phyloP scores from a whole-genome alignment of 2,797 vertebrate genomes.

The Margarornis squamiger region DNA sequence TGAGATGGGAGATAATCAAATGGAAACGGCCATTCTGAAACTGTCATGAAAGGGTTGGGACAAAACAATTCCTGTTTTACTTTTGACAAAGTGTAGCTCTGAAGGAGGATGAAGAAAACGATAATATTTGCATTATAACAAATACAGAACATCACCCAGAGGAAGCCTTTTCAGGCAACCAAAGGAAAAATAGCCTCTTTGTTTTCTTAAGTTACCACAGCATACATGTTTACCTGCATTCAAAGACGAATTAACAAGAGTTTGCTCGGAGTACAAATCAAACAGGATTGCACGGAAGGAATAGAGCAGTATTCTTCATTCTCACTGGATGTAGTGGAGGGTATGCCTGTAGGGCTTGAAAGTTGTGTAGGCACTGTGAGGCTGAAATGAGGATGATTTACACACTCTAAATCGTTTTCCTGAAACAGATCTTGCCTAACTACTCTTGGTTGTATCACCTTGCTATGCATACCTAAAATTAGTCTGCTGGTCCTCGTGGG shows the following conservation, averaged over 20 bases:
- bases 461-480: not conserved
- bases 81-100: not conserved
- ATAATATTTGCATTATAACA: not conserved
- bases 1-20: not conserved
- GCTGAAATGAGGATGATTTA: slow-evolving; percentile 27
- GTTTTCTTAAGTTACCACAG: not conserved
- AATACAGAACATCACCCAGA: not conserved
- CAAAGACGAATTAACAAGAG: not conserved
- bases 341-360: not conserved
- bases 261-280: not conserved
- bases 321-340: slow-evolving; percentile 22
- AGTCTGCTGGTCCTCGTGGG: not conserved
- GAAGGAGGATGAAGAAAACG: not conserved
- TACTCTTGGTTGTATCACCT: not conserved
- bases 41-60: not conserved
- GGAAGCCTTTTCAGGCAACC: not conserved
- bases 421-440: not conserved
- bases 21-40: not conserved
- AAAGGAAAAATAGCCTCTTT: not conserved
- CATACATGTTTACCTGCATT: not conserved
- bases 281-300: slow-evolving; percentile 23
- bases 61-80: not conserved
- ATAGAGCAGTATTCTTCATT: not conserved
- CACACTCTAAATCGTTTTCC: not conserved
- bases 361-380: not conserved